Evolutionary conservation across 23 tunicate species (phyloP), one percentile per base, ranked within the genome.

Genomic region (Trididemnum clinides): DNA sequence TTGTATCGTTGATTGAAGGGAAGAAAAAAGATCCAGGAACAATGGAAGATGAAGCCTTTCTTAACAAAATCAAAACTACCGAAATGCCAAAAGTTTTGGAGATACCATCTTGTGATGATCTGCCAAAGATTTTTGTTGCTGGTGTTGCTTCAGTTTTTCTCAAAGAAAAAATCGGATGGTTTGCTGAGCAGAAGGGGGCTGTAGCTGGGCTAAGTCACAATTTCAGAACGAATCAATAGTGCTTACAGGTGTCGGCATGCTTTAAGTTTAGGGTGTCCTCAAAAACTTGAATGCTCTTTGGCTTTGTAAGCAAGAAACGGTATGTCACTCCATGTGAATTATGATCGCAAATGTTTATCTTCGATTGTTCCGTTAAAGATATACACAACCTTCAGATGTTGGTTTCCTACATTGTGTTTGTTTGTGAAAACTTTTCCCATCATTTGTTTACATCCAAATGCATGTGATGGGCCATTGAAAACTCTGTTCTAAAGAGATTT

Each of bases 11-110:
- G 28, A 28, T 74, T 38, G 80, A 74, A 74, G 80, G 57, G 10
- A 39, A 57, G 25, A 74, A 37, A 31, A 74, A 74, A 74, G 80
- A 57, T 74, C 80, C 80, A 23, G 58, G 57, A 74, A 23, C 27
- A 31, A 38, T 74, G 57, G 30, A 74, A 37, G 80, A 74, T 2
- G 80, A 27, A 23, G 57, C 80, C 15, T 74, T 74, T 19, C 33
- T 36, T 23, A 74, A 37, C 29, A 74, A 38, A 20, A 74, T 74
- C 26, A 74, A 38, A 74, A 74, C 27, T 18, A 74, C 38, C 30
- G 28, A 36, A 39, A 74, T 36, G 23, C 80, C 80, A 12, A 28
- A 21, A 2, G 21, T 37, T 2, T 10, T 7, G 57, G 57, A 36
- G 15, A 18, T 19, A 6, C 3, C 38, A 36, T n/a, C 57, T 23